A percentile compares a stretch with the other conserved stretches of the same genome.
Evolutionary conservation across 1,140 invertebrate species (phyloP).

Genomic region (Nasonia giraulti): DNA sequence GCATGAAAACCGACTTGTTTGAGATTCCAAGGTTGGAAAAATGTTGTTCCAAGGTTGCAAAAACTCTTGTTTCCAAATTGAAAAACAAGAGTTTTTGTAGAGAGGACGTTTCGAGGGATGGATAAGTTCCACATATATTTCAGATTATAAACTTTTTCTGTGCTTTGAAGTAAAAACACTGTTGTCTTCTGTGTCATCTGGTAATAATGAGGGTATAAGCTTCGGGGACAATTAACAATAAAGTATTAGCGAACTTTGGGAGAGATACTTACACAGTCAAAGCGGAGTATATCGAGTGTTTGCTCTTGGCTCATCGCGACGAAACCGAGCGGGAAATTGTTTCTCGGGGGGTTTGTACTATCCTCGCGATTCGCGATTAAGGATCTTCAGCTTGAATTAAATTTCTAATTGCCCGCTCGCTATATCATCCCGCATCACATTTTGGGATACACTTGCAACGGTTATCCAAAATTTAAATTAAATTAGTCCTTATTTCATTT

Average conservation of each 20-base stretch:
- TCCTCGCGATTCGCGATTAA: not conserved
- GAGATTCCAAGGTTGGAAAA: not conserved
- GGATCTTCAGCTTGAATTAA: not conserved
- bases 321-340: constrained; percentile 27
- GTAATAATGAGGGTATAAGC: too few species aligned
- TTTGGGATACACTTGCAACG: not conserved
- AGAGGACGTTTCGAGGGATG: too few species aligned
- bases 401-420: not conserved
- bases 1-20: constrained; percentile 21
- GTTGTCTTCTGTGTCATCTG: too few species aligned
- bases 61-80: too few species aligned
- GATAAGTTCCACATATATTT: too few species aligned
- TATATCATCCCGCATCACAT: not conserved
- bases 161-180: too few species aligned
- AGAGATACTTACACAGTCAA: not conserved
- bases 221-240: not conserved
- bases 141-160: too few species aligned
- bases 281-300: not conserved
- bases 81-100: too few species aligned
- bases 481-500: too few species aligned
- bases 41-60: too few species aligned
- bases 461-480: not conserved
- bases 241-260: not conserved
- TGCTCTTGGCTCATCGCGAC: not conserved
- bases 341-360: not conserved